A percentile compares a stretch with the other conserved stretches of the same genome.
phyloP scores from a whole-genome alignment of 2,797 vertebrate genomes.

The Myotis findleyi region DNA sequence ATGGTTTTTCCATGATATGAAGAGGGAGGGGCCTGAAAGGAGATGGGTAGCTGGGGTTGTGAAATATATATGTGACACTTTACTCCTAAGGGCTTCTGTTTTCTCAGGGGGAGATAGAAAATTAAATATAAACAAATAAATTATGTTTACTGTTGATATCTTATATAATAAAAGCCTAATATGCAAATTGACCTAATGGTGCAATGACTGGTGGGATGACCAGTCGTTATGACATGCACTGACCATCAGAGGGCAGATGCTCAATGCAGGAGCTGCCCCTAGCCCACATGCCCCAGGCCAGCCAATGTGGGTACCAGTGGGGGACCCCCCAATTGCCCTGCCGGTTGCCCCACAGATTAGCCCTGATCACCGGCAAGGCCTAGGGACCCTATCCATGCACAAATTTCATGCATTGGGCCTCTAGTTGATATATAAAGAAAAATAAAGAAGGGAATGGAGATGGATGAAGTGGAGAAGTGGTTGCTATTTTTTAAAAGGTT shows the following conservation, averaged over 20 bases:
- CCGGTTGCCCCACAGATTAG: too few species aligned
- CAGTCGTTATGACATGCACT: fast-evolving
- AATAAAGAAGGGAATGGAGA: background rate
- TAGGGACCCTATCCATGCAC: too few species aligned
- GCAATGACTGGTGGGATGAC: fast-evolving
- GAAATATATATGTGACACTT: background rate
- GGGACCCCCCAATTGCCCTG: fast-evolving
- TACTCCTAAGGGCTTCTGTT: background rate
- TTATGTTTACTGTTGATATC: background rate
- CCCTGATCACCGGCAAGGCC: too few species aligned
- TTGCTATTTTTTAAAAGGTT: background rate
- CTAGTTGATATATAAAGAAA: background rate
- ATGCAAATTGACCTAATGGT: too few species aligned
- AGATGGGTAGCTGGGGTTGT: background rate
- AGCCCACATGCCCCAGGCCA: too few species aligned
- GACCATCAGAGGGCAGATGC: too few species aligned
- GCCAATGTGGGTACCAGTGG: too few species aligned
- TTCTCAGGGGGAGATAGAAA: background rate
- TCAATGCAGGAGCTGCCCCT: too few species aligned
- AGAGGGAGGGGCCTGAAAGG: background rate
- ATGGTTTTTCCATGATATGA: background rate
- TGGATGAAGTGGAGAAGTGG: background rate
- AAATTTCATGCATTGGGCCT: too few species aligned
- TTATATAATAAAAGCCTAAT: too few species aligned
- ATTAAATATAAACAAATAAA: background rate